Evolutionary conservation across 2,113 vertebrate species (phyloP).

Genomic region (Rhinolophus sinicus): DNA sequence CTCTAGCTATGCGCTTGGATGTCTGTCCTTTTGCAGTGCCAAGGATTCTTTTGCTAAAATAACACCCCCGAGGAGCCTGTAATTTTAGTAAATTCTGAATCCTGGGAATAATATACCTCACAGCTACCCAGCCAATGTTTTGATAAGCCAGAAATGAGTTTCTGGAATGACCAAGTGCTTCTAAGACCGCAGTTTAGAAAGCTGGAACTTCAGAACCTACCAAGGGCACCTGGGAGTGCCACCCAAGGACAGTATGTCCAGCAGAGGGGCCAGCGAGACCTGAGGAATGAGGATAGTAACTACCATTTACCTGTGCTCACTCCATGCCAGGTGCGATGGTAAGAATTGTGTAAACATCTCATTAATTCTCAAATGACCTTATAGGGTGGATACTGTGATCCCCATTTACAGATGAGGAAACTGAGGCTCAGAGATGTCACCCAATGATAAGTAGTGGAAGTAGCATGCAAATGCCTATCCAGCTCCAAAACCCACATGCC

Average conservation of each 20-base stretch:
- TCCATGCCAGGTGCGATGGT: background rate
- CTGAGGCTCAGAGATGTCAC: background rate
- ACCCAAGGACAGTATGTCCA: too few species aligned
- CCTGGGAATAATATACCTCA: background rate
- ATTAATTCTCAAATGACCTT: background rate
- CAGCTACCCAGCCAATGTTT: background rate
- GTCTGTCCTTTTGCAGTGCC: too few species aligned
- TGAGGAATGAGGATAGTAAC: background rate
- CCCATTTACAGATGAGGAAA: background rate
- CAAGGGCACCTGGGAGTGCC: background rate
- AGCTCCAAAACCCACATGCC: background rate
- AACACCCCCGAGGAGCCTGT: rapidly evolving
- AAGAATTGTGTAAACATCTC: background rate
- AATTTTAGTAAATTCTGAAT: background rate
- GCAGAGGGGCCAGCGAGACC: too few species aligned
- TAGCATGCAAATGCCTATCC: background rate
- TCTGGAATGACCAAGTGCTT: background rate
- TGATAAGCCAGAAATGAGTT: background rate
- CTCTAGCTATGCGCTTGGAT: background rate
- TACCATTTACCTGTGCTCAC: background rate
- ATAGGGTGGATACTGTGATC: background rate
- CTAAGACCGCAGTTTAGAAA: background rate
- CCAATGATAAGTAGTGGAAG: background rate
- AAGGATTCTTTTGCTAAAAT: background rate
- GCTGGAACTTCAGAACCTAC: background rate